These are phyloP conservation scores for Allophyes oxyacanthae DNA, from an alignment of 2,888 invertebrate genomes.

Conservation along the genomic window DNA sequence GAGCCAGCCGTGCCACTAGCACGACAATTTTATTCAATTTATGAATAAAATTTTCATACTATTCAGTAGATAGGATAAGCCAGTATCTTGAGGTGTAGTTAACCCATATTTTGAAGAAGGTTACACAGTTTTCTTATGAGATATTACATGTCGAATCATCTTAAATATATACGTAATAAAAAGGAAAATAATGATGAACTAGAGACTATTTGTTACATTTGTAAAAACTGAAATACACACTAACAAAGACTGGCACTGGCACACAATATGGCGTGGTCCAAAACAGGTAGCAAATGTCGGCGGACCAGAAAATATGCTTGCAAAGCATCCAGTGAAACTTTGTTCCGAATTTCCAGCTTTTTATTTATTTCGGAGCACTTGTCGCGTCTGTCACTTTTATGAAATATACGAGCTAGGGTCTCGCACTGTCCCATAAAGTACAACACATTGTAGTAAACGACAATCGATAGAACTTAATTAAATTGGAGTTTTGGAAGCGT, in stretches of 20 bases:
- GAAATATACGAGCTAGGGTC: constrained; percentile 18
- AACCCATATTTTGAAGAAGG: too few relatives aligned
- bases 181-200: too few relatives aligned
- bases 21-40: constrained; percentile 52
- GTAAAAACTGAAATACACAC: constrained; percentile 4
- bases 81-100: too few relatives aligned
- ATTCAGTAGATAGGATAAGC: constrained; percentile 27
- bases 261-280: constrained; percentile 17
- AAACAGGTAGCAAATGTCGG: constrained; percentile 25
- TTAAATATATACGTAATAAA: too few relatives aligned
- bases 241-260: not conserved
- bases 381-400: constrained; percentile 33
- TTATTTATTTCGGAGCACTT: constrained; percentile 39
- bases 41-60: constrained; percentile 32
- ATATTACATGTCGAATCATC: too few relatives aligned
- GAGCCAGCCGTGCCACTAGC: constrained; percentile 47
- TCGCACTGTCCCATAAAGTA: constrained; percentile 10
- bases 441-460: constrained; percentile 17
- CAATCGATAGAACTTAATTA: constrained; percentile 21
- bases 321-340: constrained; percentile 25
- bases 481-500: constrained; percentile 15
- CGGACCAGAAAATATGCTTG: constrained; percentile 32
- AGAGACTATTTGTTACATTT: not conserved
- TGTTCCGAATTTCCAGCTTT: constrained; percentile 33
- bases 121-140: too few relatives aligned